Base-by-base conservation (phyloP, 2,888 invertebrate genomes). In the Lypha dubia region DNA sequence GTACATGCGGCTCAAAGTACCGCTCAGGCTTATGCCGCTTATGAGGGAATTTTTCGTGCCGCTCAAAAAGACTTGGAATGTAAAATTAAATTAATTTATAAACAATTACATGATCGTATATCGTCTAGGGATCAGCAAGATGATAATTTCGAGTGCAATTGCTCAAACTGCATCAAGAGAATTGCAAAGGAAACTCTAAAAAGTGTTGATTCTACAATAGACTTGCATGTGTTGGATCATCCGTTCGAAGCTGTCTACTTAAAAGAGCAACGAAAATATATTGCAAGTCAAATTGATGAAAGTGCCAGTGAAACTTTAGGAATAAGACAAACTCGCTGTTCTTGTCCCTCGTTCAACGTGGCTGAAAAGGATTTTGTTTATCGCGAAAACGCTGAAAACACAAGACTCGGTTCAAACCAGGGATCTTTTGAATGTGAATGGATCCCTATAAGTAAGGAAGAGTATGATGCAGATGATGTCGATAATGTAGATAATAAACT, bases 1-100 rank as follows among this genome's bases (percentile, higher is more conserved):
- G 79, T 88, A 58, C 91, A 89, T 75, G 92, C 91, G 1, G 90
- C 92, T 3, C 86, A 88, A 56, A 87, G 87, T 11, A 90, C 90
- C 0, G 88, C 90, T 0, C 86, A 89, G 24, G 87, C 89, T 17
- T 90, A 88, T 62, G 90, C 92, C 62, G 87, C 83, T 53, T 89
- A 89, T 56, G 88, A 88, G 71, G 88, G 89, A 3, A 79, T 88
- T 1, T 89, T 91, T 67, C 88, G 89, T 35, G 87, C 86, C 79
- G 88, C 88, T 1, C 89, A 90, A 86, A 90, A 90, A 70, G 82
- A 86, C 53, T 88, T 90, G 44, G 91, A 90, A 75, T 86, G 87
- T 5, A 87, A 89, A 70, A 91, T 91, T 15, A 87, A 83, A 38
- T 73, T 86, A 2, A 86, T 89, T 1, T 91, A 91, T 79, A 86